These are phyloP conservation scores for Boleophthalmus pectinirostris DNA, from an alignment of 2,113 vertebrate species.

Conservation along the genomic window DNA sequence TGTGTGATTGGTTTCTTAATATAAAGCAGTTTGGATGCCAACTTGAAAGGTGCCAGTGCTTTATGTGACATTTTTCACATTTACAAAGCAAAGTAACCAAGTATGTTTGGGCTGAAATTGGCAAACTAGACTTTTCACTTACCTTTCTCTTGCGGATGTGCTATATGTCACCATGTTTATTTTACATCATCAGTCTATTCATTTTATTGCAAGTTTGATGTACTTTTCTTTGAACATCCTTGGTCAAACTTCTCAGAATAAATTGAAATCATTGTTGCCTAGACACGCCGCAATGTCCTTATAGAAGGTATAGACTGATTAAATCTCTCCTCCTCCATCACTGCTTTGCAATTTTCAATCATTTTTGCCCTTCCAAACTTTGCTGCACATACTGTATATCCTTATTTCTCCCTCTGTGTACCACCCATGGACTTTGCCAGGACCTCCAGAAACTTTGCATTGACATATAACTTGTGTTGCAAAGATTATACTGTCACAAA, in stretches of 20 bases:
- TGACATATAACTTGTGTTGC: constrained; percentile 46
- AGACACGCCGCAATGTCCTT: background rate
- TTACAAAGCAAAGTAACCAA: background rate
- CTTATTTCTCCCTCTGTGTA: background rate
- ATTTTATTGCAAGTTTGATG: background rate
- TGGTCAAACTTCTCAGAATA: background rate
- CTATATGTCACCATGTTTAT: no score
- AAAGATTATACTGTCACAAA: constrained; percentile 52
- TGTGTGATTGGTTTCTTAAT: no score
- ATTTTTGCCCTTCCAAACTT: constrained; percentile 1
- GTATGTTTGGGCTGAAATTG: background rate
- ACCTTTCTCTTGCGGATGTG: no score
- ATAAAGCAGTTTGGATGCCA: no score
- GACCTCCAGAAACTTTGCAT: constrained; percentile 26
- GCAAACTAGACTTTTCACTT: background rate
- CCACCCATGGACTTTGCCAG: constrained; percentile 41
- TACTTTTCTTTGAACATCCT: background rate
- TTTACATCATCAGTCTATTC: background rate
- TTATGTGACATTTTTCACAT: background rate
- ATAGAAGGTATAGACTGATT: constrained; percentile 1
- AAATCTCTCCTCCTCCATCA: constrained; percentile 4
- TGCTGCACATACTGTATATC: background rate
- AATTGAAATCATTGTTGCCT: background rate
- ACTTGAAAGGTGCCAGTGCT: no score
- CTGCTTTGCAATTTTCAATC: background rate